These are phyloP conservation scores for Triplophysa yarkandensis DNA, from an alignment of 2,797 vertebrate genomes.

Conservation along the genomic window DNA sequence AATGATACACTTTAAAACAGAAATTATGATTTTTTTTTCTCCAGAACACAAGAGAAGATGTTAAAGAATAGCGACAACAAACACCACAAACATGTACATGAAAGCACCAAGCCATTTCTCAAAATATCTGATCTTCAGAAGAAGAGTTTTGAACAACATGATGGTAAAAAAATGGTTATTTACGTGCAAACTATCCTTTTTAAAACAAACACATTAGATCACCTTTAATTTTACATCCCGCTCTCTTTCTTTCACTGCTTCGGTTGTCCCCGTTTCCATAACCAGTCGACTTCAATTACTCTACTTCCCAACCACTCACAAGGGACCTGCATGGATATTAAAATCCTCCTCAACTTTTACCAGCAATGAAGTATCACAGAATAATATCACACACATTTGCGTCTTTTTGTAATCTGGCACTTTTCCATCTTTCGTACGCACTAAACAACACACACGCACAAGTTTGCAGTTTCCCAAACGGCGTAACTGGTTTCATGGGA, in stretches of 20 bases:
- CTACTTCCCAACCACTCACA: slow-evolving; percentile 73
- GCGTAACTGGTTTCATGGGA: slow-evolving; percentile 83
- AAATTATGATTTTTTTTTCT: too few relatives aligned
- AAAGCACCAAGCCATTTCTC: too few relatives aligned
- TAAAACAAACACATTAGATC: slow-evolving; percentile 50
- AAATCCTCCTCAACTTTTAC: slow-evolving; percentile 73
- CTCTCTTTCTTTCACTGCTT: slow-evolving; percentile 55
- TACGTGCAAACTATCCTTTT: background rate
- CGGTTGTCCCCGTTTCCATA: slow-evolving; percentile 74
- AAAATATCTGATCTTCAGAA: too few relatives aligned
- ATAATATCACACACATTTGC: slow-evolving; percentile 38
- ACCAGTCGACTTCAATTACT: slow-evolving; percentile 82
- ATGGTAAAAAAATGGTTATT: too few relatives aligned
- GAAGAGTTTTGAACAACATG: too few relatives aligned
- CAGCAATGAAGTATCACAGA: slow-evolving; percentile 55
- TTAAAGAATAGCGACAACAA: too few relatives aligned
- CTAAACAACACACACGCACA: slow-evolving; percentile 60
- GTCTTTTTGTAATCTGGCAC: slow-evolving; percentile 35
- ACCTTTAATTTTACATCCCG: slow-evolving; percentile 36
- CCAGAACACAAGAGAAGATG: too few relatives aligned
- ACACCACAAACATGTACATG: too few relatives aligned
- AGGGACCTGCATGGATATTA: slow-evolving; percentile 77
- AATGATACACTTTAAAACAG: slow-evolving; percentile 6
- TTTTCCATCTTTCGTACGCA: slow-evolving; percentile 45
- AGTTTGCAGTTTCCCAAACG: slow-evolving; percentile 57